Evolutionary conservation across 2,113 vertebrate genomes (phyloP), one percentile per base, ranked within the genome.

Genomic region (Peromyscus polionotus): DNA sequence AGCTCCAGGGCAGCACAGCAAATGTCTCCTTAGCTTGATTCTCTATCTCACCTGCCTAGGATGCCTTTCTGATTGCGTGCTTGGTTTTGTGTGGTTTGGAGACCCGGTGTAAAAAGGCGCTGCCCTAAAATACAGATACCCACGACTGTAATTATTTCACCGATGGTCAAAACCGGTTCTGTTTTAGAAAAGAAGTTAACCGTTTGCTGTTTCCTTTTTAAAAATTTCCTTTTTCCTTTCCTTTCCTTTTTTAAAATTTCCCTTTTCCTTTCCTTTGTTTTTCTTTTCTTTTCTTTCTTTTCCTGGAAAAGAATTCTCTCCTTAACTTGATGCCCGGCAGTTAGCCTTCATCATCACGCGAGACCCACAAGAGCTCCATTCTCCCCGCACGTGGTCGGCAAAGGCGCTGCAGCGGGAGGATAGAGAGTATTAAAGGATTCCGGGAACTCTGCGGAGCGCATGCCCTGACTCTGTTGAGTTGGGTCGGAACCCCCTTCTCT

Each of bases 71-170:
- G 87, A 42, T 63, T 72, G 33, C 31, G 75, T 59, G 73, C 39
- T 90, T 77, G 39, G 19, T 80, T 89, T 80, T 84, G 54, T 93
- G 91, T 89, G 45, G 94, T 93, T 76, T 54, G 67, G 75, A 81
- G 12, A 57, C 12, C 42, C 26, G 20, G 3, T 39, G 63, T 68
- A 84, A 88, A 92, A 95, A 84, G 51, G 79, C 33, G 91, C 22
- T 63, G 26, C 26, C 20, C 0, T 7, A 91, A 93, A 83, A 48
- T 92, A 85, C 0, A 5, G 51, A 57, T 48, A 75, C 45, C 67
- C 65, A 42, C 90, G 36, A 6, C 31, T 39, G 36, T 65, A 89
- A 16, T 77, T 86, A 42, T 57, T 70, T 96, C 68, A 83, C 11
- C 65, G 42, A 54, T 88, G 13, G 36, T 65, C n/a, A 90, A 51